phyloP scores from a whole-genome alignment of 2,797 vertebrate genomes.

The Eremophila alpestris region DNA sequence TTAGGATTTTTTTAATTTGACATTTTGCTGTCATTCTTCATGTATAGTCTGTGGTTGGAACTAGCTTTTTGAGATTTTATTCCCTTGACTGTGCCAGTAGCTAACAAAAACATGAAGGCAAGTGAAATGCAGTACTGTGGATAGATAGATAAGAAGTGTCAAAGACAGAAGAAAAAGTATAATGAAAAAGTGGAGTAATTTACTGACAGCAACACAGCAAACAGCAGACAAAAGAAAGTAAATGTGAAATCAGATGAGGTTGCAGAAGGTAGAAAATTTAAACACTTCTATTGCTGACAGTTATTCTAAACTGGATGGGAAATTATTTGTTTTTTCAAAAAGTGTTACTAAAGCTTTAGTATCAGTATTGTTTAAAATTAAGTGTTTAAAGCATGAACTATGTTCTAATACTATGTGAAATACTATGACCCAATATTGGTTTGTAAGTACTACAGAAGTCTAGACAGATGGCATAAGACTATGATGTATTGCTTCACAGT shows the following conservation, averaged over 20 bases:
- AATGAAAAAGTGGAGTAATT: background rate
- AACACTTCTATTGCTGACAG: background rate
- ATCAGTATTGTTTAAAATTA: background rate
- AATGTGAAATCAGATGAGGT: background rate
- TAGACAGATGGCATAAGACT: background rate
- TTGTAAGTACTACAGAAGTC: background rate
- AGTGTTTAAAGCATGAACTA: background rate
- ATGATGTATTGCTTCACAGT: background rate
- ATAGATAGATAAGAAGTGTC: background rate
- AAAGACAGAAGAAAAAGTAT: background rate
- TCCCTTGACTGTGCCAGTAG: background rate
- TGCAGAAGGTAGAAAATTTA: background rate
- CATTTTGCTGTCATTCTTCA: background rate
- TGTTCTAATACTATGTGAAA: background rate
- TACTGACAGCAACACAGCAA: background rate
- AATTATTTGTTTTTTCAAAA: background rate
- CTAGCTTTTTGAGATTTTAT: conserved; percentile 41
- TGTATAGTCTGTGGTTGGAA: background rate
- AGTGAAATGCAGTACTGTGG: background rate
- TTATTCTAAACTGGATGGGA: background rate
- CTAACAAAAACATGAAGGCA: conserved; percentile 32
- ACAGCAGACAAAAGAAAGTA: background rate
- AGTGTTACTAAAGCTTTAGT: background rate
- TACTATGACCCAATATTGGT: background rate
- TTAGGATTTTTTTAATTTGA: conserved; percentile 19